Evolutionary conservation across 2,113 vertebrate species (phyloP), one percentile per base, ranked within the genome.

Genomic region (Ptychochromis oligacanthus): DNA sequence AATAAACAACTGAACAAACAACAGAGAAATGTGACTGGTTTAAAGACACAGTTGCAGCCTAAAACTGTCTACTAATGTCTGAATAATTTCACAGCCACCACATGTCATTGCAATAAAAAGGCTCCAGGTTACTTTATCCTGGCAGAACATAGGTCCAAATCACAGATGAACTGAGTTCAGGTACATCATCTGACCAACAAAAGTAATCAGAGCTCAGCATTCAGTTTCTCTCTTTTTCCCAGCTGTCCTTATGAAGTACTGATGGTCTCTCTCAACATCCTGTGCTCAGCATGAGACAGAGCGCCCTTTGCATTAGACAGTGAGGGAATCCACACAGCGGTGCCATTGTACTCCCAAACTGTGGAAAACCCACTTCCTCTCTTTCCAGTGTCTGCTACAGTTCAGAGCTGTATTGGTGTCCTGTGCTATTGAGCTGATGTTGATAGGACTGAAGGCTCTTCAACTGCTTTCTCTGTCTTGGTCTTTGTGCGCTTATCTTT

Each of bases 281-380:
- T 79, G 89, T 87, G 46, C 60, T 49, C 85, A 11, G 58, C 36
- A 31, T 85, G 7, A 86, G 79, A 90, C 80, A 52, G 34, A 70
- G 59, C 4, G 31, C 6, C 77, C 87, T 92, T 70, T 88, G 81
- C 83, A 52, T 54, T 59, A 83, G 55, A 82, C 79, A 31, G 20
- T 4, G 11, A 26, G 7, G 11, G 60, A 60, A 9, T 8, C 49
- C 43, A 77, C 58, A 85, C 79, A 81, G 80, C 59, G 13, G 34
- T 2, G 52, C 8, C 78, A 28, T 72, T 67, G 82, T 83, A 1
- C 31, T 86, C 38, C 22, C 8, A 15, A n/a, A 64, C 4, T 61
- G 24, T 64, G 59, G 79, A 60, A 79, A 82, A 76, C 40, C 20
- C 7, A 49, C 24, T 62, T 78, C 65, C 12, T 60, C 54, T 74